Evolutionary conservation across 2,797 vertebrate genomes (phyloP).

Genomic region (Melanotaenia maccullochi): DNA sequence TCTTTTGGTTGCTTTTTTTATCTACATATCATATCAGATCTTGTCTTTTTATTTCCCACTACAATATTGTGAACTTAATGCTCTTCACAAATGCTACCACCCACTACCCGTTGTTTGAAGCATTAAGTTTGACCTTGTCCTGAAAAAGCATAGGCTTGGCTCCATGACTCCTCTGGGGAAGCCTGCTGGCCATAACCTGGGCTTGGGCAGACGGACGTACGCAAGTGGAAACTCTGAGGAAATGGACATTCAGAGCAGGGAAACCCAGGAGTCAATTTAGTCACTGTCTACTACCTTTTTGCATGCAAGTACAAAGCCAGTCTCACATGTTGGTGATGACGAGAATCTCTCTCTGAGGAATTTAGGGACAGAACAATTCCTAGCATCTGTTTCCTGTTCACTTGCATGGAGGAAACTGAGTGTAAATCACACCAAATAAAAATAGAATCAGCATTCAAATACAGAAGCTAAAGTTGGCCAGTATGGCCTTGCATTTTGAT

Average conservation of each 20-base stretch:
- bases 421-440: conserved; percentile 92
- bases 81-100: conserved; percentile 38
- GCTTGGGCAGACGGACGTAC: conserved; percentile 88
- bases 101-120: conserved; percentile 54
- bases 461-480: conserved; percentile 72
- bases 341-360: conserved; percentile 90
- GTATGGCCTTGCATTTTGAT: conserved; percentile 58
- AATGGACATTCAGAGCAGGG: conserved; percentile 90
- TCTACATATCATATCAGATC: neutral
- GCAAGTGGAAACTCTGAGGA: conserved; percentile 97
- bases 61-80: conserved; percentile 46
- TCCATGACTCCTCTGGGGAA: conserved; percentile 87
- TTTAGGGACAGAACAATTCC: conserved; percentile 91
- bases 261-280: conserved; percentile 88
- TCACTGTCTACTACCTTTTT: conserved; percentile 87
- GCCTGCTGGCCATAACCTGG: conserved; percentile 79
- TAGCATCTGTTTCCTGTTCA: conserved; percentile 98
- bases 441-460: conserved; percentile 89
- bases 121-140: conserved; percentile 84
- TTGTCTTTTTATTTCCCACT: conserved; percentile 32
- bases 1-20: conserved; percentile 7
- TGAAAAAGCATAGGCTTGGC: conserved; percentile 81
- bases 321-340: conserved; percentile 84
- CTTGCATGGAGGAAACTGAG: conserved; percentile 90
- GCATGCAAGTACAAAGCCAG: conserved; percentile 92